Conservation (phyloP, 1,140 invertebrate species). For the Bombus ignitus region DNA sequence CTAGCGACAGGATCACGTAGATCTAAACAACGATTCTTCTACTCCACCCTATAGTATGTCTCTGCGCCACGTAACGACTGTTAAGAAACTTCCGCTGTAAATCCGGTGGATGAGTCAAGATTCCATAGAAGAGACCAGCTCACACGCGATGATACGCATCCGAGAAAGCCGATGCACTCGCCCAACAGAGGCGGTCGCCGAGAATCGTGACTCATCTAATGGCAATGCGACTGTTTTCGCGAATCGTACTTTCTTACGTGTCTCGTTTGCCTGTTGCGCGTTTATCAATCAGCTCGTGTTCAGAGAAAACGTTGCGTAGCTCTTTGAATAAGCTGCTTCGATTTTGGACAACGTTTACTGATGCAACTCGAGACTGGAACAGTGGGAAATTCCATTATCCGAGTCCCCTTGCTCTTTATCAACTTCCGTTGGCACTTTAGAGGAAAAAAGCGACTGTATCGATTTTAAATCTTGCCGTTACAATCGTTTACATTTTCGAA, state of each 20-base stretch:
- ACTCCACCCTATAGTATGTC: neutral
- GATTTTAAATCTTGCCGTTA: neutral
- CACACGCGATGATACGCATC: constrained; percentile 11
- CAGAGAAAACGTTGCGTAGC: neutral
- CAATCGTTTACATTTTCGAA: too few species aligned
- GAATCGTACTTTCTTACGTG: neutral
- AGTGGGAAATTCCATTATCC: neutral
- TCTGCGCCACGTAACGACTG: constrained; percentile 23
- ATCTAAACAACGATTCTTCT: neutral
- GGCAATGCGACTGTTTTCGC: constrained; percentile 53
- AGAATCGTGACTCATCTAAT: constrained; percentile 50
- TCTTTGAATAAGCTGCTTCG: neutral
- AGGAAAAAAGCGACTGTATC: neutral
- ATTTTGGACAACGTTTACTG: neutral
- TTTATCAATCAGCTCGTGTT: neutral
- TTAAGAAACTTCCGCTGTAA: constrained; percentile 57
- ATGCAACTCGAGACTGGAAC: neutral
- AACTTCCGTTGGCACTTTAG: neutral
- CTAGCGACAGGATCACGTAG: constrained; percentile 9
- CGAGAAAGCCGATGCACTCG: constrained; percentile 34
- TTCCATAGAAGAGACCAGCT: constrained; percentile 37
- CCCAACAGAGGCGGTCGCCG: constrained; percentile 15
- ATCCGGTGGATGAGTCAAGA: constrained; percentile 51
- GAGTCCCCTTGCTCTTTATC: neutral
- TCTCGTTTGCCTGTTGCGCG: neutral